These are phyloP conservation scores for Cyprinella venusta DNA, from an alignment of 2,797 vertebrate species.

Conservation along the genomic window DNA sequence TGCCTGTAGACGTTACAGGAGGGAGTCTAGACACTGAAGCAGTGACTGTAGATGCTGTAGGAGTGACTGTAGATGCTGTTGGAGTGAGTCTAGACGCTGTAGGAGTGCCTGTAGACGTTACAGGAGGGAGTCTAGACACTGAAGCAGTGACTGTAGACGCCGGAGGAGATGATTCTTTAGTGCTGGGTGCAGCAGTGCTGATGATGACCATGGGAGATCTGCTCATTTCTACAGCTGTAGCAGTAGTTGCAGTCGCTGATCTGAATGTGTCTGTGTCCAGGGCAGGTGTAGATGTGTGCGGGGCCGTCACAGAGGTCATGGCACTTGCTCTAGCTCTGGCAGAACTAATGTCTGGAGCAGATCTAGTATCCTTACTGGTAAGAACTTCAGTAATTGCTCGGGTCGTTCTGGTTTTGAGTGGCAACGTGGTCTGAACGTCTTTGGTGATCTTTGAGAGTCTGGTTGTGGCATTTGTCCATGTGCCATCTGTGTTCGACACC, in stretches of 20 bases:
- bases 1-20: fast-evolving
- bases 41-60: too few species aligned
- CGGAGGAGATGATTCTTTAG: neutral
- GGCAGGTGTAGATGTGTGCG: conserved; percentile 7
- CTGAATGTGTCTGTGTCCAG: neutral
- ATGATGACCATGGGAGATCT: neutral
- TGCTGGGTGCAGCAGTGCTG: neutral
- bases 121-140: too few species aligned
- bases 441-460: neutral
- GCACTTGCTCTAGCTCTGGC: neutral
- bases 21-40: too few species aligned
- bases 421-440: conserved; percentile 17
- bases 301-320: neutral
- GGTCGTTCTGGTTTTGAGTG: conserved; percentile 34
- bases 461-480: neutral
- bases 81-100: too few species aligned
- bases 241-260: neutral
- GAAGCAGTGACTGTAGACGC: too few species aligned
- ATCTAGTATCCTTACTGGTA: neutral
- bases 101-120: too few species aligned
- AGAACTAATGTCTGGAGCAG: neutral
- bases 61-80: too few species aligned
- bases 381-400: conserved; percentile 21
- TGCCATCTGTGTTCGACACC: neutral
- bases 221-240: neutral